A percentile compares a stretch with the other conserved stretches of the same genome.
These are phyloP conservation scores for Nematopogon swammerdamellus DNA, from an alignment of 2,888 invertebrate species.

Conservation along the genomic window DNA sequence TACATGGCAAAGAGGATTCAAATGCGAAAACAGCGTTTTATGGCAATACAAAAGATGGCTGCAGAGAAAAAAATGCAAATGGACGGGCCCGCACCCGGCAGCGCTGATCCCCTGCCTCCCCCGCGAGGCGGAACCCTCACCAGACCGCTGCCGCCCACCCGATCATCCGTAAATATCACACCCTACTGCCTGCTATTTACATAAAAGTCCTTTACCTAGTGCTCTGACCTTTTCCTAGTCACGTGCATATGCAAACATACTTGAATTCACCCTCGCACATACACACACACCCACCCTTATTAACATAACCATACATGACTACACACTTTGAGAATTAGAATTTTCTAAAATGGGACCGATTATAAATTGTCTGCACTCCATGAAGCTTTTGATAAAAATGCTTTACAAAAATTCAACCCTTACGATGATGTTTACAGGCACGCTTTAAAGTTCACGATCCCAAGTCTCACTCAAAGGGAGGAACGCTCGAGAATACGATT, in stretches of 20 bases:
- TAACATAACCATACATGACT: too few relatives aligned
- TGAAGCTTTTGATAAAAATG: too few relatives aligned
- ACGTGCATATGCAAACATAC: too few relatives aligned
- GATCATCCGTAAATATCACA: slow-evolving; percentile 2
- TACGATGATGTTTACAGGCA: slow-evolving; percentile 52
- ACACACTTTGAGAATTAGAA: too few relatives aligned
- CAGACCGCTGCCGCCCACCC: slow-evolving; percentile 3
- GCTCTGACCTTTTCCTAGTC: too few relatives aligned
- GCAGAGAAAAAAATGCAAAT: slow-evolving; percentile 77
- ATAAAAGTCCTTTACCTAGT: too few relatives aligned
- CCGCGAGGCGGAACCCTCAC: slow-evolving; percentile 13
- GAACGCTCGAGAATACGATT: slow-evolving; percentile 77
- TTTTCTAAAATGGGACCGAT: too few relatives aligned
- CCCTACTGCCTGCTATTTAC: neutral
- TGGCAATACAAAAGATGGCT: slow-evolving; percentile 77
- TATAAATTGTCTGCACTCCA: too few relatives aligned
- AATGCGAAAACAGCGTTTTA: slow-evolving; percentile 80
- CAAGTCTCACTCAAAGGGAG: slow-evolving; percentile 80
- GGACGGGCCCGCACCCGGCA: slow-evolving; percentile 45
- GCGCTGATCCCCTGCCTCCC: slow-evolving; percentile 19
- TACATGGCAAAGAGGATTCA: slow-evolving; percentile 90
- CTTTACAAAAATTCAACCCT: too few relatives aligned
- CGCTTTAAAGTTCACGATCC: slow-evolving; percentile 85
- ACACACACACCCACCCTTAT: too few relatives aligned
- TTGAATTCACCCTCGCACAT: too few relatives aligned